These are phyloP conservation scores for Oreochromis spilurus DNA, from an alignment of 2,113 vertebrate species.

Conservation along the genomic window DNA sequence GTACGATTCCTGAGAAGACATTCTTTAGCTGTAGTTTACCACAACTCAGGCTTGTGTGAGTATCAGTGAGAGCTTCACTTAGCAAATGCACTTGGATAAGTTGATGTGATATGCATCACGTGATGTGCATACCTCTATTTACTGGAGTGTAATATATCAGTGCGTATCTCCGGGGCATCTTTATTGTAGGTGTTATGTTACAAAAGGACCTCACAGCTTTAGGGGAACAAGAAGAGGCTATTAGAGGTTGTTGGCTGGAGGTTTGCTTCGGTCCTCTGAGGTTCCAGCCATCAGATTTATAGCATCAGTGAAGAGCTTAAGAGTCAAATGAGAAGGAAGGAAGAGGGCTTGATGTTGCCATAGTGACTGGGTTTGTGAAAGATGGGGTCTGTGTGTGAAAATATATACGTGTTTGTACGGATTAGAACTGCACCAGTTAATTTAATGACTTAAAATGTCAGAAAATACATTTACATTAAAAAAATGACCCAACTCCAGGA, in stretches of 20 bases:
- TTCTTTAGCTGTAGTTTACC: neutral
- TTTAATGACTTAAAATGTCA: neutral
- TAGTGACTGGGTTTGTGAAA: neutral
- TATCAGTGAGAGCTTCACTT: neutral
- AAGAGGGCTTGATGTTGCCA: constrained; percentile 31
- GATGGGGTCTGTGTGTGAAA: neutral
- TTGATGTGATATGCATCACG: neutral
- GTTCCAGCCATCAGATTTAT: constrained; percentile 23
- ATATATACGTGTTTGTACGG: neutral
- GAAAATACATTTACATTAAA: neutral
- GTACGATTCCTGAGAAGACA: neutral
- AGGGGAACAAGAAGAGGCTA: constrained; percentile 23
- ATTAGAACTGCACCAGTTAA: neutral
- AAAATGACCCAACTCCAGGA: neutral
- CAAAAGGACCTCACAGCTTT: neutral
- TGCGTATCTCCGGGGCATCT: neutral
- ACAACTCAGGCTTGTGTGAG: neutral
- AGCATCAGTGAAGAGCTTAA: constrained; percentile 2
- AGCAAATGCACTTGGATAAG: neutral
- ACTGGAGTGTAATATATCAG: neutral
- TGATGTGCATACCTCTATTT: neutral
- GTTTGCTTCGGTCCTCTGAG: constrained; percentile 10
- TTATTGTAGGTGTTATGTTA: neutral
- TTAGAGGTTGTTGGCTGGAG: constrained; percentile 19
- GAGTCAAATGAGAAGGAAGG: neutral